Percentiles rank a stretch among this genome's conserved stretches.
phyloP scores from a whole-genome alignment of 2,888 invertebrate genomes.

The Timandra comae region DNA sequence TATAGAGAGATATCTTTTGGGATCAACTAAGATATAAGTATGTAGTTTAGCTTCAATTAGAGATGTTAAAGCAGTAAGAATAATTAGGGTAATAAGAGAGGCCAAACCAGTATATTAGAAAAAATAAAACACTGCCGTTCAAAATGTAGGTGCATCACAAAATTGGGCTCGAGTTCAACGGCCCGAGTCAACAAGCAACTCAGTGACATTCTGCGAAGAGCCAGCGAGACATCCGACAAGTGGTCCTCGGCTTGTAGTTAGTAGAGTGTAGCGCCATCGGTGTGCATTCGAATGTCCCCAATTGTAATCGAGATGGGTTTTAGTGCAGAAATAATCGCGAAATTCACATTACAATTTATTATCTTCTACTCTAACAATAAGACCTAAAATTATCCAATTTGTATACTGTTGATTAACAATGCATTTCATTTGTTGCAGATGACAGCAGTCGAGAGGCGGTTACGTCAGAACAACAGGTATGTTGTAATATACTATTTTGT shows the following conservation, averaged over 20 bases:
- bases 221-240: conserved; percentile 16
- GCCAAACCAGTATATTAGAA: no score
- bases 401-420: conserved; percentile 7
- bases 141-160: conserved; percentile 8
- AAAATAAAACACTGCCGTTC: conserved; percentile 14
- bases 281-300: conserved; percentile 27
- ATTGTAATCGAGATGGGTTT: conserved; percentile 29
- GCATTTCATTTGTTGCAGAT: conserved; percentile 56
- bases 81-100: no score
- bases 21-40: no score
- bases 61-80: no score
- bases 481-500: conserved; percentile 13
- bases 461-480: conserved; percentile 67
- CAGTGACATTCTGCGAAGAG: conserved; percentile 14
- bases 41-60: no score
- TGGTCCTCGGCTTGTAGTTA: conserved; percentile 24
- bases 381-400: neutral
- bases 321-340: conserved; percentile 30
- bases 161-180: conserved; percentile 12
- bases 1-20: no score
- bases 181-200: conserved; percentile 4
- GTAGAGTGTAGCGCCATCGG: conserved; percentile 35
- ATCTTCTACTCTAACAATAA: conserved; percentile 1
- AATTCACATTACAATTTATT: conserved; percentile 5
- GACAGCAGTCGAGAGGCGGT: conserved; percentile 67